phyloP scores from a whole-genome alignment of 2,113 vertebrate species.

The Paedocypris sp. region DNA sequence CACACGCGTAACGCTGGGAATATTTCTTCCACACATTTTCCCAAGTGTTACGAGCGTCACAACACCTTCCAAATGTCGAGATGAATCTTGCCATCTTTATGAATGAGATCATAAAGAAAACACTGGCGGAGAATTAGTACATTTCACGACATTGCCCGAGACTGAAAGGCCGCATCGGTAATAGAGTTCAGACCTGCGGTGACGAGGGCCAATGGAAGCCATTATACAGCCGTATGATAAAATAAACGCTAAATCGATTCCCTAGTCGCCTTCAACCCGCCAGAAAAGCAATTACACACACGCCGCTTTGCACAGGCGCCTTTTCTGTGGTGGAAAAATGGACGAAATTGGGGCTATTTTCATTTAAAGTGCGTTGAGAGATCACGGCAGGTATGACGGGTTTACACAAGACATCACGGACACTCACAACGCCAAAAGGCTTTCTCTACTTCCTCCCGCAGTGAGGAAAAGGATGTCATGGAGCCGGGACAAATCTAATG shows the following conservation, averaged over 20 bases:
- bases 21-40: neutral
- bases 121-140: neutral
- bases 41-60: slow-evolving; percentile 13
- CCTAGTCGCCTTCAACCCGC: neutral
- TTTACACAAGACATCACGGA: too few species aligned
- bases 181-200: slow-evolving; percentile 6
- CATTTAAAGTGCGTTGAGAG: too few species aligned
- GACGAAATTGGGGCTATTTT: too few species aligned
- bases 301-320: neutral
- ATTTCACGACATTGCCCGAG: neutral
- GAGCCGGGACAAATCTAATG: too few species aligned
- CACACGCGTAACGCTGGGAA: neutral
- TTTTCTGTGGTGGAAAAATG: neutral
- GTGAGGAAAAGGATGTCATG: too few species aligned
- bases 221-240: neutral
- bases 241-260: neutral
- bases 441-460: too few species aligned
- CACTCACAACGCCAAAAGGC: too few species aligned
- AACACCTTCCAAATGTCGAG: neutral
- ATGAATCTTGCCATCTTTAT: neutral
- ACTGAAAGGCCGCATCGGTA: neutral
- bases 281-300: neutral
- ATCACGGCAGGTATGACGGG: too few species aligned
- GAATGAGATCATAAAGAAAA: too few species aligned
- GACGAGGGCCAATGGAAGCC: neutral